Conservation (phyloP, 1,140 invertebrate genomes). For the Musca vetustissima region DNA sequence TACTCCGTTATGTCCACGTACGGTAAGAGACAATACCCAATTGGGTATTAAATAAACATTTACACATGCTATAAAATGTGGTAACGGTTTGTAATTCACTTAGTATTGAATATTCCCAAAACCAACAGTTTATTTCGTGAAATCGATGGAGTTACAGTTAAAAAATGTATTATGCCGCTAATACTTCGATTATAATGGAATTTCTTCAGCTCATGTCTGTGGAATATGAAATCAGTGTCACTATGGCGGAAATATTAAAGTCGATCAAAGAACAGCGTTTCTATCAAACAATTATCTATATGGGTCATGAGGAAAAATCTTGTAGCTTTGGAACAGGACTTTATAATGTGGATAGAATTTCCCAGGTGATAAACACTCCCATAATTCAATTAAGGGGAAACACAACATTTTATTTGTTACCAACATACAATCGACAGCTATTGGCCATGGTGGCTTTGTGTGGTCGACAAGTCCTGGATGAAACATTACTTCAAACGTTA, state of each 20-base stretch:
- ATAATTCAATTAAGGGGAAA: background rate
- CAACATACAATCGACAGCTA: background rate
- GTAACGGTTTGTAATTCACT: too few relatives aligned
- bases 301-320: background rate
- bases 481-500: background rate
- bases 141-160: too few relatives aligned
- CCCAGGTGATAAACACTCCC: background rate
- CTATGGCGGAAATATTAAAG: background rate
- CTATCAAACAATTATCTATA: background rate
- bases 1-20: too few relatives aligned
- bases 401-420: slow-evolving; percentile 2
- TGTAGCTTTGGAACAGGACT: background rate
- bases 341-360: slow-evolving; percentile 6
- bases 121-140: too few relatives aligned
- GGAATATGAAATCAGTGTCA: background rate
- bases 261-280: background rate
- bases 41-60: too few relatives aligned
- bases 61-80: too few relatives aligned
- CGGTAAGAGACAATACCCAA: too few relatives aligned
- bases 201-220: background rate
- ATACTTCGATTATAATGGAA: background rate
- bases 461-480: background rate
- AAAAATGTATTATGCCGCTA: too few relatives aligned
- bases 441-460: background rate
- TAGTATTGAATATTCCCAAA: too few relatives aligned